Evolutionary conservation across 2,113 vertebrate species (phyloP), one percentile per base, ranked within the genome.

Genomic region (Corvus cornix): DNA sequence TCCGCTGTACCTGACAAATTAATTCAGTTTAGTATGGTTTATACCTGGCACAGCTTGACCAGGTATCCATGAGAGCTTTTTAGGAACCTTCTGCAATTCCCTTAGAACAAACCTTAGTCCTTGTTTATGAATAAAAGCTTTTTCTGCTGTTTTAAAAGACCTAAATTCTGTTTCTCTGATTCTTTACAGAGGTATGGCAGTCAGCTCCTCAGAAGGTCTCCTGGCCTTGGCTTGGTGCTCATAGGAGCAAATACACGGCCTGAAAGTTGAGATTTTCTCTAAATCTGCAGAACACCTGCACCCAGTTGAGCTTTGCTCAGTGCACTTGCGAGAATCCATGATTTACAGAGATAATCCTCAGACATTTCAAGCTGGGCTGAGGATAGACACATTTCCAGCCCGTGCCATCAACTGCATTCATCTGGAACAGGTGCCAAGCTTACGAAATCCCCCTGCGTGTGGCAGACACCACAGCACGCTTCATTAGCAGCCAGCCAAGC

Each of bases 381-480:
- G 87, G 95, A 94, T 2, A 90, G 93, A 96, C 72, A 67, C 44
- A 75, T 92, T 95, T 96, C 72, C 60, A 96, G 95, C 73, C 96
- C 26, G 56, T 98, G 97, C 98, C 96, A 97, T 98, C 96, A 93
- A 63, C 85, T 91, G 93, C 90, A 95, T 93, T 95, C 93, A 97
- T 96, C 49, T 73, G 96, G 92, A 97, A 9, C 89, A 85, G 90
- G 93, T 95, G 93, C 94, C 91, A 73, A 28, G 93, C 92, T 73
- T 64, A 96, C 64, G 91, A 93, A 97, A 97, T 53, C 73, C 93
- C 95, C 62, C 75, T 67, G 94, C 88, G 86, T 78, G 93, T 76
- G 92, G 95, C 64, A 95, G 96, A 81, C 92, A 74, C 72, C 95
- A 80, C 62, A 62, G 64, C 89, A 96, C 24, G 95, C 95, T 79